phyloP scores from a whole-genome alignment of 2,113 vertebrate genomes.

The Chionodraco myersi region DNA sequence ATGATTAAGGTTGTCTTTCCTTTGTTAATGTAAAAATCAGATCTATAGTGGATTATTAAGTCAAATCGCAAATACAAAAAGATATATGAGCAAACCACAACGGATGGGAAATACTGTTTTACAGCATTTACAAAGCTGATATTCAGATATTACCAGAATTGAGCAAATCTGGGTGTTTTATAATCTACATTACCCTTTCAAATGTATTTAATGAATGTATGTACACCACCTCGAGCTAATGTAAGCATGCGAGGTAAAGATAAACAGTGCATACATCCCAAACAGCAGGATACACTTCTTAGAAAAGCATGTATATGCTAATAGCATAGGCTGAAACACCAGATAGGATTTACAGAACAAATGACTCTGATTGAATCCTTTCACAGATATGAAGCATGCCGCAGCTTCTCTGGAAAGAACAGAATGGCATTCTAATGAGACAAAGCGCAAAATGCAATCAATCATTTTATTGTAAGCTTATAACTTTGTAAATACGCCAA shows the following conservation, averaged over 20 bases:
- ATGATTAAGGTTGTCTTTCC: neutral
- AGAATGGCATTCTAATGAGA: constrained; percentile 19
- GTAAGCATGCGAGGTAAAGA: constrained; percentile 18
- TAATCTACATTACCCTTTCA: neutral
- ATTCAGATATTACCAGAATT: neutral
- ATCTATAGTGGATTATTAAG: constrained; percentile 5
- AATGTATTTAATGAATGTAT: constrained; percentile 47
- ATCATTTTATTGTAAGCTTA: constrained; percentile 30
- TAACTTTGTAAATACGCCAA: constrained; percentile 2
- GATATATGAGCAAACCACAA: neutral
- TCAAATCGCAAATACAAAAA: constrained; percentile 1
- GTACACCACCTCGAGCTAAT: constrained; percentile 33
- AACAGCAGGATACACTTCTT: constrained; percentile 30
- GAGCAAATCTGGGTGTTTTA: constrained; percentile 7
- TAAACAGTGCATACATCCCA: constrained; percentile 1
- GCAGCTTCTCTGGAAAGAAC: constrained; percentile 1
- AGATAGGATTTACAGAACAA: constrained; percentile 42
- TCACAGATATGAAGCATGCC: constrained; percentile 25
- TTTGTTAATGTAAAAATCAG: neutral
- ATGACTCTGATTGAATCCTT: constrained; percentile 55
- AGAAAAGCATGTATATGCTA: constrained; percentile 34
- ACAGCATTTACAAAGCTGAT: neutral
- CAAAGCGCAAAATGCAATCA: constrained; percentile 25
- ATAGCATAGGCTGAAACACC: constrained; percentile 19
- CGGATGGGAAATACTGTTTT: neutral